Evolutionary conservation across 1,140 invertebrate species (phyloP).

Genomic region (Adoxophyes honmai): DNA sequence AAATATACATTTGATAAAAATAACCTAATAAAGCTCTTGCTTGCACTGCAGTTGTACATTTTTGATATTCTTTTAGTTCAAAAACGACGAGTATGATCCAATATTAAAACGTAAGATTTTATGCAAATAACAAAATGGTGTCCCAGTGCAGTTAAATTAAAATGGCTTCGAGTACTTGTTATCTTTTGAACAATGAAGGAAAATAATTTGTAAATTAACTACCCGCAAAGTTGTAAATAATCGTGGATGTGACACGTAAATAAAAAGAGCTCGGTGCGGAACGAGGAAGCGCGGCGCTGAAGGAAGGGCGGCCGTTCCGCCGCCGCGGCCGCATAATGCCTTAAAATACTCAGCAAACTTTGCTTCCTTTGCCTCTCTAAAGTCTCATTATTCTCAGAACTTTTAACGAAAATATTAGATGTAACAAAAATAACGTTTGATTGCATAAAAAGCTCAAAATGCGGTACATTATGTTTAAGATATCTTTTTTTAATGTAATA

Average conservation of each 20-base stretch:
- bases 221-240: constrained; percentile 64
- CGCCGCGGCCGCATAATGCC: constrained; percentile 53
- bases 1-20: too few relatives aligned
- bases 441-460: too few relatives aligned
- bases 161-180: too few relatives aligned
- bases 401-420: constrained; percentile 36
- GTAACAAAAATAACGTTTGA: constrained; percentile 31
- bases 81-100: too few relatives aligned
- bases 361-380: constrained; percentile 59
- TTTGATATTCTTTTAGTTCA: too few relatives aligned
- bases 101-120: too few relatives aligned
- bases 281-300: constrained; percentile 33
- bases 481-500: too few relatives aligned
- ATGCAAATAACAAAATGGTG: too few relatives aligned
- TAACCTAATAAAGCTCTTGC: too few relatives aligned
- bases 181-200: constrained; percentile 26
- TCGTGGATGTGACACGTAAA: constrained; percentile 52
- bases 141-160: too few relatives aligned
- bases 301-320: constrained; percentile 58
- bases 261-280: constrained; percentile 52
- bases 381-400: constrained; percentile 57
- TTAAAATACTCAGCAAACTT: constrained; percentile 60
- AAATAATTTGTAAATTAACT: constrained; percentile 62
- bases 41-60: too few relatives aligned
- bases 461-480: too few relatives aligned